phyloP scores from a whole-genome alignment of 2,797 vertebrate genomes.

The Todus mexicanus region DNA sequence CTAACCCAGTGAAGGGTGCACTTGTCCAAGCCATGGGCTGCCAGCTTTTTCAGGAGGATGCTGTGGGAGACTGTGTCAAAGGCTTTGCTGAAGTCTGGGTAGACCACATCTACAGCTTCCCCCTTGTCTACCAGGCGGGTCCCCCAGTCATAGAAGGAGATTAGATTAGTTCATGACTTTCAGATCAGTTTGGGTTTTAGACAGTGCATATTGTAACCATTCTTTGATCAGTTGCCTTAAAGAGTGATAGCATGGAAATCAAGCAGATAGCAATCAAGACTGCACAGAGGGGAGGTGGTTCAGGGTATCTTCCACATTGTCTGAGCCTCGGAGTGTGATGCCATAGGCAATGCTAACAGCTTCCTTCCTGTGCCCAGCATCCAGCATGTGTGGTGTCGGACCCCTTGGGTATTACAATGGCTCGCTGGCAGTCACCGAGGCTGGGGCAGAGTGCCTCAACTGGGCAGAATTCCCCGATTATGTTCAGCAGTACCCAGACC shows the following conservation, averaged over 20 bases:
- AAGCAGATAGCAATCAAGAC: not conserved
- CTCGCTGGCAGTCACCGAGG: slow-evolving; percentile 84
- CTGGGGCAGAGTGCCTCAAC: slow-evolving; percentile 76
- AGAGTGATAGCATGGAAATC: not conserved
- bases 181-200: not conserved
- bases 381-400: slow-evolving; percentile 70
- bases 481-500: slow-evolving; percentile 87
- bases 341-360: not conserved
- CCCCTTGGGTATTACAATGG: slow-evolving; percentile 88
- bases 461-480: slow-evolving; percentile 93
- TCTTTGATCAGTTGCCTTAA: not conserved
- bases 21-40: no score
- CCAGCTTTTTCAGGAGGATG: no score
- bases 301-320: not conserved
- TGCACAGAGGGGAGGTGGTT: not conserved
- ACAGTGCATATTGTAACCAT: not conserved
- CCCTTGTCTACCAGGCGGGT: no score
- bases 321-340: not conserved
- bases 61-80: no score
- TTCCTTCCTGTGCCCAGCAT: not conserved
- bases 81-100: no score
- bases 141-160: no score
- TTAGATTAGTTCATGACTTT: not conserved
- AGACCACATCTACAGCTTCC: no score
- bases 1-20: no score